These are phyloP conservation scores for Cheilosia pagana DNA, from an alignment of 2,888 invertebrate genomes.

Conservation along the genomic window DNA sequence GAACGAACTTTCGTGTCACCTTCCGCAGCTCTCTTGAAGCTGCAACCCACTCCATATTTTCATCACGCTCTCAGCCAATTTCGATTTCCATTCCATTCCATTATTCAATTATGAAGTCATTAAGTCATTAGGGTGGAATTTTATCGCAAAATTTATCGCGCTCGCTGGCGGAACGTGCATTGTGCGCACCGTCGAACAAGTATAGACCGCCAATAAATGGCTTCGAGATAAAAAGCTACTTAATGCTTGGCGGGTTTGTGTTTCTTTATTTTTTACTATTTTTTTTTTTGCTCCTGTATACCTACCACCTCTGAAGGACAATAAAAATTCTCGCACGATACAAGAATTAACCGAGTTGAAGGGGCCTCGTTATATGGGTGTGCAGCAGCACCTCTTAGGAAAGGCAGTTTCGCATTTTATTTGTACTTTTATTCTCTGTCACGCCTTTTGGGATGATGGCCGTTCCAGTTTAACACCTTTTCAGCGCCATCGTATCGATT, in stretches of 20 bases:
- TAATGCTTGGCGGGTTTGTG: conserved; percentile 33
- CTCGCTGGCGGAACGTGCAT: conserved; percentile 69
- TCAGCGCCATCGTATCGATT: conserved; percentile 49
- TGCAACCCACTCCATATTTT: conserved; percentile 35
- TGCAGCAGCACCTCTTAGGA: not conserved
- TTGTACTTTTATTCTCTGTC: conserved; percentile 39
- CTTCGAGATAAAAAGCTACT: conserved; percentile 67
- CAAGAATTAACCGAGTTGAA: conserved; percentile 50
- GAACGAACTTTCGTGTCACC: conserved; percentile 32
- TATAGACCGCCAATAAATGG: conserved; percentile 67
- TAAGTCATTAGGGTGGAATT: conserved; percentile 75
- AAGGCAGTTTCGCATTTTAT: conserved; percentile 41
- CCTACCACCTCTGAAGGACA: conserved; percentile 15
- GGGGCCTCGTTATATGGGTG: conserved; percentile 16
- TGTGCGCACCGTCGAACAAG: conserved; percentile 13
- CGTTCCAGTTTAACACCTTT: conserved; percentile 1
- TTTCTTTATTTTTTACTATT: not conserved
- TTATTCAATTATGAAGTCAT: conserved; percentile 76
- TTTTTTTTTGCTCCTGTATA: too few species aligned
- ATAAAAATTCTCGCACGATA: conserved; percentile 71
- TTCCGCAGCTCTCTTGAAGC: not conserved
- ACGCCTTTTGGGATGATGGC: conserved; percentile 25
- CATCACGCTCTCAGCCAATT: conserved; percentile 72
- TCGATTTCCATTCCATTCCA: conserved; percentile 74
- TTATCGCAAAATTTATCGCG: conserved; percentile 74